Evolutionary conservation across 2,888 invertebrate genomes (phyloP).

Genomic region (Volucella zonaria): DNA sequence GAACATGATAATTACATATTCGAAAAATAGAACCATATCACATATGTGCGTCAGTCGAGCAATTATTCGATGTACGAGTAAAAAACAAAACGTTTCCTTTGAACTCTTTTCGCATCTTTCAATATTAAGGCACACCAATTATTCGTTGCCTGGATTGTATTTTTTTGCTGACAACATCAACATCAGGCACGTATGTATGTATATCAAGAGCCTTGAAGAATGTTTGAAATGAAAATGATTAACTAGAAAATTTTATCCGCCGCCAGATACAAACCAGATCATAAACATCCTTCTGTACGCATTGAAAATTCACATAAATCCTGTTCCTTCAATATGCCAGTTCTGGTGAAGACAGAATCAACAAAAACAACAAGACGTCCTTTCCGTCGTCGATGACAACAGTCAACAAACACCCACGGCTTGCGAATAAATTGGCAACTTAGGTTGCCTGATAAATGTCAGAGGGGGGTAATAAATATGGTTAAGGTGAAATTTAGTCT

Average conservation of each 20-base stretch:
- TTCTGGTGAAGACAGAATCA: conserved; percentile 43
- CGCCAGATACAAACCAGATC: conserved; percentile 28
- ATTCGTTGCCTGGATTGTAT: conserved; percentile 35
- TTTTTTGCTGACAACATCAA: conserved; percentile 37
- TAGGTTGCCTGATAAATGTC: not conserved
- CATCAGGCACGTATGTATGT: conserved; percentile 32
- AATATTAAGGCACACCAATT: conserved; percentile 43
- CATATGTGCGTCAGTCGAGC: conserved; percentile 1
- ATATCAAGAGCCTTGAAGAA: conserved; percentile 54
- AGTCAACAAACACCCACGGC: conserved; percentile 35
- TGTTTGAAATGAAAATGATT: conserved; percentile 58
- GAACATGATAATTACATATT: no score
- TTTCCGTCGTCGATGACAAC: conserved; percentile 36
- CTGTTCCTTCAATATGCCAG: conserved; percentile 40
- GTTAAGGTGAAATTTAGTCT: not conserved
- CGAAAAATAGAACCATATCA: not conserved
- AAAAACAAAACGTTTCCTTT: conserved; percentile 20
- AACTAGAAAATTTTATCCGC: conserved; percentile 61
- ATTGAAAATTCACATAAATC: conserved; percentile 55
- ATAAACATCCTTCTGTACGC: conserved; percentile 45
- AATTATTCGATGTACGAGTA: conserved; percentile 27
- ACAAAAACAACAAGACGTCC: conserved; percentile 45
- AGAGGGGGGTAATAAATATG: conserved; percentile 11
- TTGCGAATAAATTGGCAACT: conserved; percentile 36
- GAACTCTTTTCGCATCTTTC: conserved; percentile 52